Evolutionary conservation across 1,140 invertebrate genomes (phyloP).

Genomic region (Pachypeltis micranthus): DNA sequence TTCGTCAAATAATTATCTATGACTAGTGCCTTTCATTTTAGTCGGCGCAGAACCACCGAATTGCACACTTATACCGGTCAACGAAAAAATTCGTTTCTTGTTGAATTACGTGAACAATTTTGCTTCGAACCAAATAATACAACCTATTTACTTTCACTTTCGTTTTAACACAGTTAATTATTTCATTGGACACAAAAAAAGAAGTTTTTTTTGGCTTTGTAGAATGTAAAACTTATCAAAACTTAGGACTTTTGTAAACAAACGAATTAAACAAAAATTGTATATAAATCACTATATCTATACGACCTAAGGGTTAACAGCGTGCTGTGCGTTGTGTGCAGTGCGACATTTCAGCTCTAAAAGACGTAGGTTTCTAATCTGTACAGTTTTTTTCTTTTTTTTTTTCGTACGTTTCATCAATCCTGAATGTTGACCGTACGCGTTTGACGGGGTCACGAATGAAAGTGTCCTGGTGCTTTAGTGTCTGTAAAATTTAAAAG

Average conservation of each 20-base stretch:
- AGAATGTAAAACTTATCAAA: not conserved
- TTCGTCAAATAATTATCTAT: constrained; percentile 1
- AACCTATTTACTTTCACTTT: not conserved
- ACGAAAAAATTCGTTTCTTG: constrained; percentile 4
- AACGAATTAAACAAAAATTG: not conserved
- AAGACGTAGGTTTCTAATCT: not conserved
- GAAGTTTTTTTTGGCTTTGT: not conserved
- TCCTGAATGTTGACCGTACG: too few species aligned
- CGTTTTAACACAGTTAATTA: too few species aligned
- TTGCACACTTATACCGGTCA: not conserved
- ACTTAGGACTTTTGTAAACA: not conserved
- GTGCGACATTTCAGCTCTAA: not conserved
- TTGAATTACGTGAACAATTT: not conserved
- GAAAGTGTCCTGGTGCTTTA: too few species aligned
- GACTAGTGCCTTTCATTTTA: constrained; percentile 1
- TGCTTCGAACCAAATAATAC: not conserved
- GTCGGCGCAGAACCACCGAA: not conserved
- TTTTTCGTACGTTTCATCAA: not conserved
- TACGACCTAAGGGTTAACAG: not conserved
- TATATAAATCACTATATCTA: constrained; percentile 2
- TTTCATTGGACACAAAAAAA: too few species aligned
- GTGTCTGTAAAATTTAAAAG: too few species aligned
- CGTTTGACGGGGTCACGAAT: too few species aligned
- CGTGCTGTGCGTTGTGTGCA: not conserved
- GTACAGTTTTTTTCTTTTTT: constrained; percentile 1